Evolutionary conservation across 2,888 invertebrate species (phyloP).

Genomic region (Melieria crassipennis): DNA sequence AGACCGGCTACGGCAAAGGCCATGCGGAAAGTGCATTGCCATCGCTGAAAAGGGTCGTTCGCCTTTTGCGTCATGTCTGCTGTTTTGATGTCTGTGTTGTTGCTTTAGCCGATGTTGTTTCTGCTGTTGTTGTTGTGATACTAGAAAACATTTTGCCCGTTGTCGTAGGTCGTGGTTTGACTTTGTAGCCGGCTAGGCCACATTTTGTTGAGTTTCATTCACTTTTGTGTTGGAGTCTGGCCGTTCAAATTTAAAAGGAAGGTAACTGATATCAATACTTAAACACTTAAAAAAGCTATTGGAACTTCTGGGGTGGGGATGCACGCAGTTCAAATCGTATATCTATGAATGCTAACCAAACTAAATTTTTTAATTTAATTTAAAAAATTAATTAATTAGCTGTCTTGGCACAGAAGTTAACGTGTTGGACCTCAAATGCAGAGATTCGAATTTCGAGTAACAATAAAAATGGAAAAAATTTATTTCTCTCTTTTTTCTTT

Average conservation of each 20-base stretch:
- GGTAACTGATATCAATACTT: too few relatives aligned
- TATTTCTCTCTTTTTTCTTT: neutral
- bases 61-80: constrained; percentile 52
- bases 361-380: neutral
- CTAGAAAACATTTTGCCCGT: constrained; percentile 39
- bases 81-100: constrained; percentile 21
- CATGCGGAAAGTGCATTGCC: constrained; percentile 35
- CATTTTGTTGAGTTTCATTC: too few relatives aligned
- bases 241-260: too few relatives aligned
- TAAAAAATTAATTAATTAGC: neutral
- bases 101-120: constrained; percentile 22
- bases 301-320: too few relatives aligned
- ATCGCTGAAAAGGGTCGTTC: constrained; percentile 55
- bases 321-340: neutral
- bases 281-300: too few relatives aligned
- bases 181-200: too few relatives aligned
- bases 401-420: neutral
- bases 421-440: neutral
- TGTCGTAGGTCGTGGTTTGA: constrained; percentile 58
- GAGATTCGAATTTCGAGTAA: neutral
- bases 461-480: neutral
- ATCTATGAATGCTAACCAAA: neutral
- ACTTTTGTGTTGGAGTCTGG: too few relatives aligned
- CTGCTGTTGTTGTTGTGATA: constrained; percentile 15
- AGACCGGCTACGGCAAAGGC: constrained; percentile 24